Evolutionary conservation across 2,113 vertebrate genomes (phyloP), one percentile per base, ranked within the genome.

Genomic region (Neotoma lepida): DNA sequence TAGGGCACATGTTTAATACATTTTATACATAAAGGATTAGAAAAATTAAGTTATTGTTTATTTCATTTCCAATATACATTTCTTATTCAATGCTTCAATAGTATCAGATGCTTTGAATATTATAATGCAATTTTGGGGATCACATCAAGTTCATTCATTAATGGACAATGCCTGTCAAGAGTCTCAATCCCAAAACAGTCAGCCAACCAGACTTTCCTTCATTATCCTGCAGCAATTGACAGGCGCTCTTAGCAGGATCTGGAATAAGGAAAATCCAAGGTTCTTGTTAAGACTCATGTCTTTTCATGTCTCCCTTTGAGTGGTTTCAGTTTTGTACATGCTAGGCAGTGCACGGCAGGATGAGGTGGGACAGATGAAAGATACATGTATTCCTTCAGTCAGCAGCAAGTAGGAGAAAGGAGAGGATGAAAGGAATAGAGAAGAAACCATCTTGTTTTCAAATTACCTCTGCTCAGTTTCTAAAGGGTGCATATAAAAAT

Each of bases 31-130:
- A 64, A 81, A 81, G 0, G 1, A 46, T 77, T 90, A 30, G 20
- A 46, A 87, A 93, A 94, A 92, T 12, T 68, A 86, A 90, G 44
- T 58, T 70, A 39, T 39, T 81, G 9, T n/a, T 86, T 88, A 66
- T 93, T 91, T 95, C n/a, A 68, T 90, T 95, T 85, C 33, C 49
- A 92, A 66, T 61, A 63, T 44, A 61, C 22, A 68, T 91, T 87
- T 87, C 86, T 84, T 93, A 91, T 66, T 87, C 92, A 76, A 39
- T 78, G 28, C 13, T 64, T 94, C 78, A 35, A 70, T 93, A 71
- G 84, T 39, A 91, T 77, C 35, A 26, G 28, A 64, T 51, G 63
- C 12, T 70, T 90, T 94, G 78, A 85, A 63, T 92, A 56, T 54
- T 74, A 78, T 70, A 81, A 81, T 61, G 26, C 33, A 92, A 82